A percentile compares a stretch with the other conserved stretches of the same genome.
phyloP scores from a whole-genome alignment of 2,888 invertebrate genomes.

The Bellardia pandia region DNA sequence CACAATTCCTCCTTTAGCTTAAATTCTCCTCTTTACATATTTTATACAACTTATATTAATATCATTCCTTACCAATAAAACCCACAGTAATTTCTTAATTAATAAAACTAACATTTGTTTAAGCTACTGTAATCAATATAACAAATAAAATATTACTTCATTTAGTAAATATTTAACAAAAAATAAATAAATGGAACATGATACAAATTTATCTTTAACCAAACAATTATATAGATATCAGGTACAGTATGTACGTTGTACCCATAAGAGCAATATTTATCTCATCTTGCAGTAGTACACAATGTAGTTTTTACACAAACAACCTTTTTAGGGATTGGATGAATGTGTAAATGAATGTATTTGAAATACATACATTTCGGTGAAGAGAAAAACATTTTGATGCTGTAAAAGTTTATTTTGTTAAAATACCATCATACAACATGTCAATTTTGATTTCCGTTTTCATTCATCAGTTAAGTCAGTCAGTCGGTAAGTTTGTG shows the following conservation, averaged over 20 bases:
- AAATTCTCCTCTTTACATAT: too few species aligned
- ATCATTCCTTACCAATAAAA: too few species aligned
- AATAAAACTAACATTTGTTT: too few species aligned
- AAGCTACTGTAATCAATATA: too few species aligned
- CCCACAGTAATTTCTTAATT: too few species aligned
- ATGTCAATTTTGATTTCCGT: slow-evolving; percentile 69
- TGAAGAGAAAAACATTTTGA: not conserved
- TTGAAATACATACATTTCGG: not conserved
- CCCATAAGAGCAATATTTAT: not conserved
- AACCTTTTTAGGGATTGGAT: not conserved
- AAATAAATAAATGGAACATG: too few species aligned
- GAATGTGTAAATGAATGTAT: not conserved
- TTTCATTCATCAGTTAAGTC: slow-evolving; percentile 65
- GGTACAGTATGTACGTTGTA: not conserved
- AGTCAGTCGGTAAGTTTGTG: slow-evolving; percentile 23
- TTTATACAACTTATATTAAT: too few species aligned
- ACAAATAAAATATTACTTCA: too few species aligned
- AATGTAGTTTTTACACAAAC: slow-evolving; percentile 4
- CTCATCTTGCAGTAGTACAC: not conserved
- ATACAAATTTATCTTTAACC: too few species aligned
- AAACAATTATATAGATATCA: not conserved
- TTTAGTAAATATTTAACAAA: too few species aligned
- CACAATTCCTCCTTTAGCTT: too few species aligned
- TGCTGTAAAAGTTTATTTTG: slow-evolving; percentile 4
- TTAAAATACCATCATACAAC: slow-evolving; percentile 33